phyloP scores from a whole-genome alignment of 2,888 invertebrate species.

The Alloscopus bannaensis region DNA sequence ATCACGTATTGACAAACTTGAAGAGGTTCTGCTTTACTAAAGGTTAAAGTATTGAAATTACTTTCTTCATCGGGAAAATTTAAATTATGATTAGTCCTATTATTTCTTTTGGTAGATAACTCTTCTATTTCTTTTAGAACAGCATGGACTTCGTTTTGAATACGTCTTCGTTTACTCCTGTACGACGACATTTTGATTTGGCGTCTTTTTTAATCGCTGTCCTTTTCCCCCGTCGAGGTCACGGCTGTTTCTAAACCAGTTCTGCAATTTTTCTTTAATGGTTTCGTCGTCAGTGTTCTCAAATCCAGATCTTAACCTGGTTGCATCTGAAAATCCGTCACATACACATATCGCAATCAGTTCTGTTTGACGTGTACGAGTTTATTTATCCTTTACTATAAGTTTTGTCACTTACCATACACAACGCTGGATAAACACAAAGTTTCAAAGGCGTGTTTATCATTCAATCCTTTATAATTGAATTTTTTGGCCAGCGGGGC shows the following conservation, averaged over 20 bases:
- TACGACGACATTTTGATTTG: conserved; percentile 21
- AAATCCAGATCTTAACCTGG: not conserved
- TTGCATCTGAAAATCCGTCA: not conserved
- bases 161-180: conserved; percentile 24
- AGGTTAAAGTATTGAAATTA: too few species aligned
- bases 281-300: not conserved
- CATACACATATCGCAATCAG: not conserved
- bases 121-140: too few species aligned
- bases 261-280: not conserved
- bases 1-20: too few species aligned
- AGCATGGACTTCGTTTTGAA: conserved; percentile 22
- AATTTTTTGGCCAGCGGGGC: not conserved
- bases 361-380: not conserved
- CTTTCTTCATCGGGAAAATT: too few species aligned
- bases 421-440: not conserved
- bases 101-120: too few species aligned
- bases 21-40: too few species aligned
- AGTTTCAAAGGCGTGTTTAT: not conserved
- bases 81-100: too few species aligned
- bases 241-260: conserved; percentile 1
- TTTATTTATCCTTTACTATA: not conserved
- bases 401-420: not conserved
- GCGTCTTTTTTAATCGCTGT: not conserved
- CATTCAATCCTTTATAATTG: not conserved
- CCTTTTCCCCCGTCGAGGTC: conserved; percentile 12